Conservation (phyloP, 2,888 invertebrate species). For the Diarsia dahlii region DNA sequence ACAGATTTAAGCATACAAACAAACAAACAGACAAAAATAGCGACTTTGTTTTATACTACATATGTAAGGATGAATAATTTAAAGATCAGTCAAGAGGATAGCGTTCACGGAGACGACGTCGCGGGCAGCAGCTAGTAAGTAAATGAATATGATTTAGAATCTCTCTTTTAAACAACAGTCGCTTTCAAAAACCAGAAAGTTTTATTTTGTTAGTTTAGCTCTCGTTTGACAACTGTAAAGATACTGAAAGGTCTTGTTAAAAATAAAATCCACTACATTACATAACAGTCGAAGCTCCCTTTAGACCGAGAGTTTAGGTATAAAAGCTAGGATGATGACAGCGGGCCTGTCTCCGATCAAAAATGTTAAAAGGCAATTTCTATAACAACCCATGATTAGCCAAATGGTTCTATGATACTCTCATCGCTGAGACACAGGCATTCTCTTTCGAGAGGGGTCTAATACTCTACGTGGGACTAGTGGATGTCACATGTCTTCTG, state of each 20-base stretch:
- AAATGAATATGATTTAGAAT: background rate
- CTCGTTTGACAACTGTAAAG: background rate
- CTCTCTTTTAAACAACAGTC: background rate
- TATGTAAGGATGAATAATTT: too few relatives aligned
- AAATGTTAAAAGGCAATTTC: background rate
- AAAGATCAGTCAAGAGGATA: too few relatives aligned
- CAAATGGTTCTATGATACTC: background rate
- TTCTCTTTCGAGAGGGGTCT: background rate
- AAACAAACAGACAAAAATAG: too few relatives aligned
- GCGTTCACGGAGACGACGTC: too few relatives aligned
- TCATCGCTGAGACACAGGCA: background rate
- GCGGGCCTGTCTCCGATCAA: fast-evolving
- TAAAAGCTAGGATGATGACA: background rate
- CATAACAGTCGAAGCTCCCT: background rate
- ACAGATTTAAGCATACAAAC: too few relatives aligned
- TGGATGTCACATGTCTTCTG: background rate
- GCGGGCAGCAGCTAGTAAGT: too few relatives aligned
- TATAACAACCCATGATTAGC: background rate
- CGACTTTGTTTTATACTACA: too few relatives aligned
- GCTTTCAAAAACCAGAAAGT: background rate
- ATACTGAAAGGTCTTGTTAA: background rate
- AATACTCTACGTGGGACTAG: background rate
- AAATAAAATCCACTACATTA: background rate
- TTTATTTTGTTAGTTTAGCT: background rate
- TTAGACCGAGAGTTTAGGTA: background rate